A percentile compares a stretch with the other conserved stretches of the same genome.
Conservation (phyloP, 2,888 invertebrate species). For the Phania funesta region DNA sequence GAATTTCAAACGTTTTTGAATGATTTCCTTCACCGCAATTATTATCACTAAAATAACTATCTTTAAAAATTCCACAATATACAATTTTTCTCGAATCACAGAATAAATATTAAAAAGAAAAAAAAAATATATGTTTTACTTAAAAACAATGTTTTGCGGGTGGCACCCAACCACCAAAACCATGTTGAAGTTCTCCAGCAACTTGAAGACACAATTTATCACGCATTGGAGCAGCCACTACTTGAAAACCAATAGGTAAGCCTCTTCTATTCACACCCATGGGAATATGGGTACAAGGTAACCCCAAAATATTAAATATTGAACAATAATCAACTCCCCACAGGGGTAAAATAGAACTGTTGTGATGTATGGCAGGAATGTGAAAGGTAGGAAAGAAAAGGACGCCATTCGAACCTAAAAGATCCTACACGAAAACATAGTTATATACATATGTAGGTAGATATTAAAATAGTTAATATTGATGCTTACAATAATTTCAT, state of each 20-base stretch:
- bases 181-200: constrained; percentile 88
- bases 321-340: constrained; percentile 74
- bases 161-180: constrained; percentile 91
- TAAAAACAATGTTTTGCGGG: constrained; percentile 75
- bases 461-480: no score
- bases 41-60: no score
- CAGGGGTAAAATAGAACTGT: constrained; percentile 81
- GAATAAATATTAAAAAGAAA: not conserved
- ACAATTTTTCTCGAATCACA: not conserved
- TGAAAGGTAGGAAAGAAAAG: constrained; percentile 87
- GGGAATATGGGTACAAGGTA: constrained; percentile 89
- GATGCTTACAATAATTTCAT: constrained; percentile 64
- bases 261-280: constrained; percentile 84
- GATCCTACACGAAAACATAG: constrained; percentile 66
- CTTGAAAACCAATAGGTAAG: constrained; percentile 89
- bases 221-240: constrained; percentile 87
- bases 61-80: not conserved
- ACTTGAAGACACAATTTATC: constrained; percentile 91
- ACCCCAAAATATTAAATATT: constrained; percentile 83
- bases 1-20: no score
- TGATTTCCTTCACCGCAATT: no score
- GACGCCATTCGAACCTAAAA: constrained; percentile 87
- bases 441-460: not conserved
- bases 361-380: constrained; percentile 84
- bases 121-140: not conserved